phyloP scores from a whole-genome alignment of 30 jellyfish, hydroid and myxozoan genomes.

The Mastigias papua region DNA sequence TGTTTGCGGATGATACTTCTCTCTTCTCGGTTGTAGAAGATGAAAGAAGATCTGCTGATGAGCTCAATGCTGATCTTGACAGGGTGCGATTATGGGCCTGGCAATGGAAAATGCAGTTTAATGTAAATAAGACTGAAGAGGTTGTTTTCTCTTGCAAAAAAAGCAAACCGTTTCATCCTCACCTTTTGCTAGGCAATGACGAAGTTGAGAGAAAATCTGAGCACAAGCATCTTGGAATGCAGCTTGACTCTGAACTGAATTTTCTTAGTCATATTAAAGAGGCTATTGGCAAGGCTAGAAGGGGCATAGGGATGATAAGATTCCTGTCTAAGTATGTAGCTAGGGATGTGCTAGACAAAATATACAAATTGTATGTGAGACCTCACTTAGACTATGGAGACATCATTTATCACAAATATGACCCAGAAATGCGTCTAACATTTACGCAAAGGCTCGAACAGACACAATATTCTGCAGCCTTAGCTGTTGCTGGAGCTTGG shows the following conservation, averaged over 20 bases:
- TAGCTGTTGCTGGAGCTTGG: constrained; percentile 20
- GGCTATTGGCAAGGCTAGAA: constrained; percentile 40
- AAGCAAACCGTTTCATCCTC: background rate
- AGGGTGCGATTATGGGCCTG: constrained; percentile 2
- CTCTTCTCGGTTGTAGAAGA: constrained; percentile 36
- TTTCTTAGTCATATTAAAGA: constrained; percentile 25
- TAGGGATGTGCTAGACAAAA: too few relatives aligned
- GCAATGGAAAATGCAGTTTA: background rate
- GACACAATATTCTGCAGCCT: background rate
- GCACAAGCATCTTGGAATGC: constrained; percentile 41
- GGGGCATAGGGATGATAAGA: constrained; percentile 30
- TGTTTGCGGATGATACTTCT: constrained; percentile 50
- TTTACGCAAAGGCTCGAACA: constrained; percentile 12
- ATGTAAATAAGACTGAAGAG: constrained; percentile 18
- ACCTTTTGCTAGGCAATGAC: constrained; percentile 29
- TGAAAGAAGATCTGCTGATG: constrained; percentile 16
- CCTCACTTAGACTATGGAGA: constrained; percentile 29
- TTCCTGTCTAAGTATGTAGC: constrained; percentile 27
- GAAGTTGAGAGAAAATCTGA: constrained; percentile 4
- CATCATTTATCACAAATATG: constrained; percentile 18
- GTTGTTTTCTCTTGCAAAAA: constrained; percentile 14
- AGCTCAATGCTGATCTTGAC: constrained; percentile 21
- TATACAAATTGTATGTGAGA: too few relatives aligned
- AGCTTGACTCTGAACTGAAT: constrained; percentile 33
- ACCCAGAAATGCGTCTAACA: background rate